phyloP scores from a whole-genome alignment of 1,140 invertebrate species.

The Danaus plexippus region DNA sequence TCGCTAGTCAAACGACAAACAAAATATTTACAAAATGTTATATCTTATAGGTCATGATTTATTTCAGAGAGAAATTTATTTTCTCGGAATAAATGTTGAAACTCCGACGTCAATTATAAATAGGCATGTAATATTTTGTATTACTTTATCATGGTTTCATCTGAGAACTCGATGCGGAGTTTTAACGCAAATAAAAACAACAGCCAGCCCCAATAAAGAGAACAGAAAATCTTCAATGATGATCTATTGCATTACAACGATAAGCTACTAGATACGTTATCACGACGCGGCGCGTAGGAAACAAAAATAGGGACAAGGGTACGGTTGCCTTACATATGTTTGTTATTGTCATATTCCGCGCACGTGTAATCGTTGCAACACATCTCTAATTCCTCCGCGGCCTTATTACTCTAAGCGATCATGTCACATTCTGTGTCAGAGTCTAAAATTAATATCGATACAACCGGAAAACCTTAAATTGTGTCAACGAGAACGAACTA shows the following conservation, averaged over 20 bases:
- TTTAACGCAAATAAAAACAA: too few relatives aligned
- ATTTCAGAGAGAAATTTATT: conserved; percentile 4
- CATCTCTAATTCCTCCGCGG: conserved; percentile 25
- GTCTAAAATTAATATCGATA: conserved; percentile 15
- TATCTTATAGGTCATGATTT: conserved; percentile 16
- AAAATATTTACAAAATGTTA: conserved; percentile 14
- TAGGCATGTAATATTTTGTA: too few relatives aligned
- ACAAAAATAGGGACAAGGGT: conserved; percentile 66
- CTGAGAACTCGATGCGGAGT: too few relatives aligned
- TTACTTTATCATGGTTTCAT: too few relatives aligned
- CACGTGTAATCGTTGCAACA: conserved; percentile 61
- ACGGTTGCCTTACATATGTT: conserved; percentile 41
- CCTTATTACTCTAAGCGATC: conserved; percentile 25
- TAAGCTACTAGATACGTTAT: conserved; percentile 57
- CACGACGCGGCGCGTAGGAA: conserved; percentile 59
- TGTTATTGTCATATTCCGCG: conserved; percentile 54
- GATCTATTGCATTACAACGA: conserved; percentile 27
- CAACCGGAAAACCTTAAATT: conserved; percentile 40
- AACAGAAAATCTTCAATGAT: too few relatives aligned
- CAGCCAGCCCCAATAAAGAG: too few relatives aligned
- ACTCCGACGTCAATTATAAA: too few relatives aligned
- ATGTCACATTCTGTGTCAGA: not conserved
- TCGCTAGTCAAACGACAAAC: conserved; percentile 9
- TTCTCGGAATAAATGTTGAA: too few relatives aligned
- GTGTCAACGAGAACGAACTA: conserved; percentile 50